Conservation (phyloP, 2,797 vertebrate species). For the Sebastes kiyomatsui region DNA sequence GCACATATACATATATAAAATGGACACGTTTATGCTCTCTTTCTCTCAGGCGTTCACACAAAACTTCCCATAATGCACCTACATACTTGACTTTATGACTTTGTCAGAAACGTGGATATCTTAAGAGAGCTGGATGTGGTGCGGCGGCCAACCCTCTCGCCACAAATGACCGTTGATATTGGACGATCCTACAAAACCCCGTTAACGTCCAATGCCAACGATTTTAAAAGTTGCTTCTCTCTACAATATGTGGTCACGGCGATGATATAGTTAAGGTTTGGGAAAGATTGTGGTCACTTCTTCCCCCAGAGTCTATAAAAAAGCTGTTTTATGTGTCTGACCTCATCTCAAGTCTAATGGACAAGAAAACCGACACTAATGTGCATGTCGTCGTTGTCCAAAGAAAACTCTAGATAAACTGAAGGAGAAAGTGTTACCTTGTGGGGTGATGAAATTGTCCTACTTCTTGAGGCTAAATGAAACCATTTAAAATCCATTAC, state of each 20-base stretch:
- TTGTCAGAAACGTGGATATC: not conserved
- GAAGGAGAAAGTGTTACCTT: not conserved
- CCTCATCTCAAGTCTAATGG: not conserved
- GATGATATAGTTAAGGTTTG: no score
- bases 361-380: not conserved
- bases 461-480: not conserved
- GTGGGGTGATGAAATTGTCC: not conserved
- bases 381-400: not conserved
- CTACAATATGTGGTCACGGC: not conserved
- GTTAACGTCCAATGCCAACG: not conserved
- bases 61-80: not conserved
- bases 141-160: not conserved
- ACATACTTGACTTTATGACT: not conserved
- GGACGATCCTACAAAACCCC: not conserved
- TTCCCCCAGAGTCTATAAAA: no score
- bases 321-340: not conserved
- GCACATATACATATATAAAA: slow-evolving; percentile 6
- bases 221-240: not conserved
- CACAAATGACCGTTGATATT: not conserved
- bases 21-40: slow-evolving; percentile 3
- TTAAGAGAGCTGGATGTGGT: not conserved
- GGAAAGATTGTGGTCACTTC: no score
- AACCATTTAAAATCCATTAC: not conserved
- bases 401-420: not conserved
- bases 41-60: not conserved